Conservation (phyloP, 35 echinoderm and acorn worm genomes). For the Ophioderma brevispina region DNA sequence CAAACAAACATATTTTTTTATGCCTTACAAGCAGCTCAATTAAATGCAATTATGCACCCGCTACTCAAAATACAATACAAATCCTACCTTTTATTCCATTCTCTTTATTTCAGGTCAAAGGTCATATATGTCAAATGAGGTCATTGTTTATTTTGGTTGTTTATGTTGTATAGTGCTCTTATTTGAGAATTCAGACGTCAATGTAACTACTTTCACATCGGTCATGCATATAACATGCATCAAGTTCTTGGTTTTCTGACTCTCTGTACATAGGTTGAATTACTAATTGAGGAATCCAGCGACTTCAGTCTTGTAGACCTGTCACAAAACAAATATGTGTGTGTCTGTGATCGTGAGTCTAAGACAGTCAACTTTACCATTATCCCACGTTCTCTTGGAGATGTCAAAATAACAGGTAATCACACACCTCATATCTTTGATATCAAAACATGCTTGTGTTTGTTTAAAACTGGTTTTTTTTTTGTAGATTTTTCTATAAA, state of each 20-base stretch:
- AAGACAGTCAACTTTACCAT: constrained; percentile 72
- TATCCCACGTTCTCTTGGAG: constrained; percentile 50
- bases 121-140: no score
- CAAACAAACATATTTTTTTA: no score
- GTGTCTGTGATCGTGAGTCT: constrained; percentile 80
- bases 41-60: no score
- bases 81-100: no score
- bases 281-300: background rate
- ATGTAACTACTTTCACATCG: background rate
- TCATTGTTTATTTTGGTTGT: background rate
- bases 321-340: constrained; percentile 12
- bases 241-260: background rate
- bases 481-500: no score
- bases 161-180: background rate
- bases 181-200: background rate
- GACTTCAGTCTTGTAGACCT: background rate
- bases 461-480: no score
- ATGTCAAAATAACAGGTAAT: constrained; percentile 79
- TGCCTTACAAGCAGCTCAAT: no score
- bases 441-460: no score
- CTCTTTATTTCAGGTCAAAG: no score
- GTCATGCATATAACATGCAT: background rate
- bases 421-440: no score
- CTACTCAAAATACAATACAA: no score
- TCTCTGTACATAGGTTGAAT: background rate